phyloP scores from a whole-genome alignment of 2,888 invertebrate species.

The Torymus texanus region DNA sequence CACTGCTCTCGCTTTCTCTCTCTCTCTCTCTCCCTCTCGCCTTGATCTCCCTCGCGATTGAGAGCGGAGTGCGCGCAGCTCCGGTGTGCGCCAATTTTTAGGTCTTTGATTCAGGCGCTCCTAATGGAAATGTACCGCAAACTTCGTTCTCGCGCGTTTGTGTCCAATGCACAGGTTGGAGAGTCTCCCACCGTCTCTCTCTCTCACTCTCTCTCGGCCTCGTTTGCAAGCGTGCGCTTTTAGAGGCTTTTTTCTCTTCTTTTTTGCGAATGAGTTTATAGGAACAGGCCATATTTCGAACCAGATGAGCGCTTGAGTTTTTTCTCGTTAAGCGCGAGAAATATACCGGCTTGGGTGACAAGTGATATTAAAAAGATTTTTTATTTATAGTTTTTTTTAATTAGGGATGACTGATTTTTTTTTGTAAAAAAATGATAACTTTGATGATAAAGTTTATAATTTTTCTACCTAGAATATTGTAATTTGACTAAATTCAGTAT shows the following conservation, averaged over 20 bases:
- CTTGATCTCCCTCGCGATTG: constrained; percentile 39
- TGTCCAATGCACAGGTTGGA: background rate
- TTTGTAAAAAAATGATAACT: no score
- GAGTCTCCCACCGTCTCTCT: no score
- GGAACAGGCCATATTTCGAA: background rate
- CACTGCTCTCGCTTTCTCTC: constrained; percentile 64
- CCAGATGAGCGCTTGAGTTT: constrained; percentile 1
- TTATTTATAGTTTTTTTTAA: no score
- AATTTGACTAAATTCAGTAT: no score
- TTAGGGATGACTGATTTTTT: no score
- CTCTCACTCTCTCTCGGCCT: no score
- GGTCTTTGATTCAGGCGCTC: constrained; percentile 70
- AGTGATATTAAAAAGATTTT: no score
- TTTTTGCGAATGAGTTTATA: background rate
- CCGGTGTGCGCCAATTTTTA: constrained; percentile 65
- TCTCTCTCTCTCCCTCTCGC: constrained; percentile 44
- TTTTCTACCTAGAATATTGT: no score
- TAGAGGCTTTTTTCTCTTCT: background rate
- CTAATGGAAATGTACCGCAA: constrained; percentile 69
- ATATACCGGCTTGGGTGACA: no score
- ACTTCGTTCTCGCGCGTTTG: constrained; percentile 61
- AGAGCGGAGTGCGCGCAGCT: no score
- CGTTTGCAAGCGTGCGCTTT: background rate
- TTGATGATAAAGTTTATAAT: no score
- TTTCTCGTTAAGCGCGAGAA: background rate